Base-by-base conservation (phyloP, 2,797 vertebrate species). In the Macroramphosus scolopax region DNA sequence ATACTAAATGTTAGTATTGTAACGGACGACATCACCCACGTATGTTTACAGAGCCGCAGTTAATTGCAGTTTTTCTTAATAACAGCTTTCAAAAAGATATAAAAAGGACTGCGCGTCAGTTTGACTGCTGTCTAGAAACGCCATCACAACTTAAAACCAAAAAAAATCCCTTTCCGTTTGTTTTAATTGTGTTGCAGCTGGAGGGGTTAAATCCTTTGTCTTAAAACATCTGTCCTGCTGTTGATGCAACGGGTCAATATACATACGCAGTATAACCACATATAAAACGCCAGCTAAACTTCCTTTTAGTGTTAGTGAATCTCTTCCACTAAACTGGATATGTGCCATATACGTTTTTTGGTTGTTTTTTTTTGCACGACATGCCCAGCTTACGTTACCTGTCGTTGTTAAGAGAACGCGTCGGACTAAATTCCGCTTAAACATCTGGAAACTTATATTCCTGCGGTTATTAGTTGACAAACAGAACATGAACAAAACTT, bases 221-320 rank as follows among this genome's bases (percentile, higher is more conserved):
- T 79, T 73, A 54, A 62, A 77, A 89, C 87, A 87, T 87, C 85
- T 87, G 85, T 75, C 75, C 80, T 68, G 75, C 68, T 76, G 75
- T 72, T 65, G 63, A 43, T 72, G 68, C 70, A 75, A 30, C 62
- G 42, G 61, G 52, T 55, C 37, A 11, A 31, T 58, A n/a, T n/a
- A n/a, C n/a, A n/a, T n/a, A n/a, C n/a, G n/a, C n/a, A n/a, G n/a
- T n/a, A n/a, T n/a, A n/a, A n/a, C n/a, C n/a, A n/a, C n/a, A n/a
- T 0, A 42, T 33, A 20, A 30, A 59, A 26, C 12, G 5, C 4
- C 20, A 10, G 32, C 14, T 16, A 6, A 25, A 38, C 13, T 26
- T 51, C 6, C 20, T 22, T 3, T 22, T 22, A n/a, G 20, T 22
- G 20, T 3, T 14, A n/a, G n/a, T n/a, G n/a, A n/a, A n/a, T n/a